Evolutionary conservation across 92 coral and sea anemone species (phyloP), one percentile per base, ranked within the genome.

Genomic region (Palythoa grandiflora): DNA sequence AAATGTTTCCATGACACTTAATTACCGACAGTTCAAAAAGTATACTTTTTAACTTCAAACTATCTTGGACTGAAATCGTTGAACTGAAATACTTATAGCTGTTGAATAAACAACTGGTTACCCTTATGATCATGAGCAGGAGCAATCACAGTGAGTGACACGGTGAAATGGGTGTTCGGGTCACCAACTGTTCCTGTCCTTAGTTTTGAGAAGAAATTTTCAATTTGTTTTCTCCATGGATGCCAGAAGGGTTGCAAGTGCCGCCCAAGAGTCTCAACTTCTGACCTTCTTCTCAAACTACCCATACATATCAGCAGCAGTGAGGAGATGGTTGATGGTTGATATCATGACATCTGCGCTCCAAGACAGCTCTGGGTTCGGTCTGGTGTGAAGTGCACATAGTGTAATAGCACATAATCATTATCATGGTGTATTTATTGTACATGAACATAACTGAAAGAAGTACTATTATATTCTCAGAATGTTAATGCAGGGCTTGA

Each of bases 251-350:
- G 78, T 55, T 85, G 88, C 71, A 85, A 73, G 21, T 85, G 81
- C 80, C 14, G 81, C 14, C 88, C 79, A 38, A 85, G 80, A 7
- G 50, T 57, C 51, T 85, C 88, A 71, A 73, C 88, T 6, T 73
- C 80, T 53, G 80, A 84, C 20, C 79, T 71, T 21, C 70, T 71
- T 5, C 9, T 84, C 6, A 84, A 84, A 36, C 19, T 84, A 14
- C 88, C 88, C 47, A 59, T 84, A 14, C 88, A 84, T 14, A 84
- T 84, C 51, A n/a, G 20, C 19, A 84, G 47, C 70, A 11, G 19
- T 16, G 88, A 84, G 35, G 88, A 84, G 35, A 84, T 84, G 88
- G 16, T 9, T n/a, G 35, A 84, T 84, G 88, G 16, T 9, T n/a
- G 37, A 66, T 38, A 84, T 84, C 77, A 84, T 84, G 79, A 35